Evolutionary conservation across 1,140 invertebrate species (phyloP).

Genomic region (Apis dorsata): DNA sequence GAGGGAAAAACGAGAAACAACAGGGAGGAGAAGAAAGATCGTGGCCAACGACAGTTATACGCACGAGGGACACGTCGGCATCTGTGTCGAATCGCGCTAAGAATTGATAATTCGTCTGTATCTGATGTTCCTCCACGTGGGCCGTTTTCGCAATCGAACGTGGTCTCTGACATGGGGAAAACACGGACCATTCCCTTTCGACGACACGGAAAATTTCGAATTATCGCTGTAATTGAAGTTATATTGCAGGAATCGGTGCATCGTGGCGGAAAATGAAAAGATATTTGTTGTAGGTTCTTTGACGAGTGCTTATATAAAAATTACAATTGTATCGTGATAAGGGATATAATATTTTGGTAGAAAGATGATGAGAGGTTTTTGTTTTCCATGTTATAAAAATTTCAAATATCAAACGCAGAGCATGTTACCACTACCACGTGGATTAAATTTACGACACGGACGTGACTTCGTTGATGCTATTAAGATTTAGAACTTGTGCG

Average conservation of each 20-base stretch:
- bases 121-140: neutral
- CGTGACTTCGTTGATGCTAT: slow-evolving; percentile 11
- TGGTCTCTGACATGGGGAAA: neutral
- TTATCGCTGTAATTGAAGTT: neutral
- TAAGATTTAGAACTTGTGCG: slow-evolving; percentile 4
- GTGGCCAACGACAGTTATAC: slow-evolving; percentile 25
- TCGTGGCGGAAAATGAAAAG: slow-evolving; percentile 8
- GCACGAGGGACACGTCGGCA: neutral
- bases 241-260: neutral
- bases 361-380: too few relatives aligned
- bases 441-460: neutral
- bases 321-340: neutral
- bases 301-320: neutral
- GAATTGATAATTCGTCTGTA: slow-evolving; percentile 5
- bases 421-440: neutral
- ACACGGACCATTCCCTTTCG: neutral
- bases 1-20: too few relatives aligned
- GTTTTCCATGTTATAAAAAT: slow-evolving; percentile 1
- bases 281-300: neutral
- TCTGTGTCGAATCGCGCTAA: neutral
- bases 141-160: slow-evolving; percentile 27
- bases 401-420: neutral
- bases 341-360: neutral
- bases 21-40: neutral
- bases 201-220: slow-evolving; percentile 8